These are phyloP conservation scores for Sialia sialis DNA, from an alignment of 2,113 vertebrate genomes.

Conservation along the genomic window DNA sequence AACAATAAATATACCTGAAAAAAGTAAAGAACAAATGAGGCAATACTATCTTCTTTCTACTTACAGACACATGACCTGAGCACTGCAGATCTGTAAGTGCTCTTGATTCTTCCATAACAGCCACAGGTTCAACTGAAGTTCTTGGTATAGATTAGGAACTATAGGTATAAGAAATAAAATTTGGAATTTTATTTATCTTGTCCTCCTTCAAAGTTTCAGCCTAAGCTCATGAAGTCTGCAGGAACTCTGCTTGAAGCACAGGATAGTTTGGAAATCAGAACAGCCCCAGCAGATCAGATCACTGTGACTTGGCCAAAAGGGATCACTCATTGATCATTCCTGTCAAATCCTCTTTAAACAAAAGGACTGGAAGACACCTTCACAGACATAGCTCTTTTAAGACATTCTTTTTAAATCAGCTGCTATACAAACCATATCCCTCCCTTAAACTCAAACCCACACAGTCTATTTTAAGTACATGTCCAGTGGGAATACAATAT, in stretches of 20 bases:
- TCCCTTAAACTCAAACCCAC: not conserved
- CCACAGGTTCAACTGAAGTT: not conserved
- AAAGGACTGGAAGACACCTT: not conserved
- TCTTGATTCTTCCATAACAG: not conserved
- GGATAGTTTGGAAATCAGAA: not conserved
- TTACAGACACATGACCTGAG: not conserved
- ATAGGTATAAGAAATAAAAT: not conserved
- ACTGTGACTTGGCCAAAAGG: not conserved
- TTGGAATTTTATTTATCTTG: not conserved
- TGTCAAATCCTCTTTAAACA: not conserved
- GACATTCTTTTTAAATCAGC: not conserved
- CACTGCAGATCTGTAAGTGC: not conserved
- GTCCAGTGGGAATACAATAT: not conserved
- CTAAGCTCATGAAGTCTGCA: not conserved
- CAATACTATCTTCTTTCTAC: not conserved
- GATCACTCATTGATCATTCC: not conserved
- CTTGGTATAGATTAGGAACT: not conserved
- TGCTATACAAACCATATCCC: not conserved
- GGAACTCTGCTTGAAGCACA: rapidly evolving
- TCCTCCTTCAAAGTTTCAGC: not conserved
- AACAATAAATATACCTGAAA: not conserved
- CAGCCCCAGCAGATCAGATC: not conserved
- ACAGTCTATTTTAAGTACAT: not conserved
- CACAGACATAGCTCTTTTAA: not conserved
- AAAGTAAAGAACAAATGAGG: not conserved